Conservation (phyloP, 2,888 invertebrate genomes). For the Myathropa florea region DNA sequence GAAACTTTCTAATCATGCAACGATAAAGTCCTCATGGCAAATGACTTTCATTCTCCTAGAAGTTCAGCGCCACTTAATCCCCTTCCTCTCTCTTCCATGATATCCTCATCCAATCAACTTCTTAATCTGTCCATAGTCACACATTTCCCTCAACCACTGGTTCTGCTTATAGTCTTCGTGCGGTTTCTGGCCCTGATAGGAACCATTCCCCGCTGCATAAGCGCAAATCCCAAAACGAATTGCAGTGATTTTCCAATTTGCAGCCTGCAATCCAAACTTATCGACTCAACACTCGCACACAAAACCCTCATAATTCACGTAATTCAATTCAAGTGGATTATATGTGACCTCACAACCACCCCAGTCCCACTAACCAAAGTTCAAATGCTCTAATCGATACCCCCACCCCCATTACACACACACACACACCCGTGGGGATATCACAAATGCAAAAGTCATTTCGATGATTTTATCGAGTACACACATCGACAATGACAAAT, state of each 20-base stretch:
- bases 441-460: conserved; percentile 61
- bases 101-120: not conserved
- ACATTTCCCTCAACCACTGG: not conserved
- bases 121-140: not conserved
- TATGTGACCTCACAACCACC: conserved; percentile 57
- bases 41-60: not conserved
- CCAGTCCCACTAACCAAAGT: conserved; percentile 2
- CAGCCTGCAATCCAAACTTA: conserved; percentile 67
- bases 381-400: conserved; percentile 60
- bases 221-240: conserved; percentile 67
- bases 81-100: too few relatives aligned
- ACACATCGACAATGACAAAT: conserved; percentile 66
- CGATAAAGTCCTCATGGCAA: not conserved
- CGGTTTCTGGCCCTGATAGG: not conserved
- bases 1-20: not conserved
- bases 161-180: not conserved
- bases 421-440: conserved; percentile 13
- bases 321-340: conserved; percentile 70
- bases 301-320: conserved; percentile 66
- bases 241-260: conserved; percentile 71
- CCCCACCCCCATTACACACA: not conserved
- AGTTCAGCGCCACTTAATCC: not conserved
- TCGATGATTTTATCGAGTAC: conserved; percentile 63
- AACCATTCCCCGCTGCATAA: conserved; percentile 41
- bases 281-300: conserved; percentile 62